Evolutionary conservation across 2,888 invertebrate genomes (phyloP).

Genomic region (Cosmorhoe ocellata): DNA sequence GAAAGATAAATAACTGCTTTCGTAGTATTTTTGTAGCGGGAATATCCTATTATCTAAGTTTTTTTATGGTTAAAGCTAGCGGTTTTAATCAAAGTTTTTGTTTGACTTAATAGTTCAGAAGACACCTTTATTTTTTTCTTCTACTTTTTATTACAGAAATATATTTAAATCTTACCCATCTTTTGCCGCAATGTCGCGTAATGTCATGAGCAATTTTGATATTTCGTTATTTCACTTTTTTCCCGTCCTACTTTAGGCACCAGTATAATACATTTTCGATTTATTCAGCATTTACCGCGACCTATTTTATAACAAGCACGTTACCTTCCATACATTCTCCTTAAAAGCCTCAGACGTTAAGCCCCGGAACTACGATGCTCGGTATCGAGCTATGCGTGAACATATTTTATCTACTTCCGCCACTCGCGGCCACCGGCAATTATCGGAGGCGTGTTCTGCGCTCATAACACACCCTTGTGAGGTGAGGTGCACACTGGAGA

Average conservation of each 20-base stretch:
- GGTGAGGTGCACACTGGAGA: slow-evolving; percentile 20
- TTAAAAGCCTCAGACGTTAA: slow-evolving; percentile 35
- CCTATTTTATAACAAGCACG: slow-evolving; percentile 16
- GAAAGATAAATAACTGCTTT: slow-evolving; percentile 39
- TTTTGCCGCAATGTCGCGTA: no score
- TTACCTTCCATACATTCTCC: slow-evolving; percentile 30
- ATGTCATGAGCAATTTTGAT: no score
- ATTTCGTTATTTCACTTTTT: no score
- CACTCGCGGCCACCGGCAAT: slow-evolving; percentile 60
- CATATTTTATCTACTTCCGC: slow-evolving; percentile 76
- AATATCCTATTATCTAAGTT: slow-evolving; percentile 35
- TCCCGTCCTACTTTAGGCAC: neutral
- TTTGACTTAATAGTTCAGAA: slow-evolving; percentile 16
- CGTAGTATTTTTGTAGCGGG: slow-evolving; percentile 30
- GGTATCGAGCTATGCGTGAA: slow-evolving; percentile 75
- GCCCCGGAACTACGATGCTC: slow-evolving; percentile 54
- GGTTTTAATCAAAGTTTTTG: slow-evolving; percentile 10
- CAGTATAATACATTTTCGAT: slow-evolving; percentile 4
- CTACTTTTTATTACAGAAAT: neutral
- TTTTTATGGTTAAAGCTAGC: slow-evolving; percentile 13
- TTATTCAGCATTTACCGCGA: slow-evolving; percentile 18
- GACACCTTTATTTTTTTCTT: neutral
- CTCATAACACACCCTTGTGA: slow-evolving; percentile 56
- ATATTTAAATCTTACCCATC: no score
- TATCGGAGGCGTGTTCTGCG: slow-evolving; percentile 69